Conservation (phyloP, 2,888 invertebrate species). For the Acanthopleura granulata region DNA sequence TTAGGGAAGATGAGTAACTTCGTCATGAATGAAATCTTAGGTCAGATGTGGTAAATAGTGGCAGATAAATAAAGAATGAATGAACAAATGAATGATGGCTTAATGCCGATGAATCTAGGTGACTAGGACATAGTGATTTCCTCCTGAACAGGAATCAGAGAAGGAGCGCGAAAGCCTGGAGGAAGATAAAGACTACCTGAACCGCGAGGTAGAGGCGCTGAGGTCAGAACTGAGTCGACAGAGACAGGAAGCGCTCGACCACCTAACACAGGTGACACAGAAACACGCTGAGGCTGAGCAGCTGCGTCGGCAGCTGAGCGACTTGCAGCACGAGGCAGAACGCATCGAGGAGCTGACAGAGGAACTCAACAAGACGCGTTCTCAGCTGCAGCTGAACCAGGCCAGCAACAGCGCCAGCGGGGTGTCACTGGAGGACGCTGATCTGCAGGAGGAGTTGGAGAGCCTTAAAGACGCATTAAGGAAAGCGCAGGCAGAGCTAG, state of each 20-base stretch:
- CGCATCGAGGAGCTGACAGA: conserved; percentile 27
- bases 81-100: too few species aligned
- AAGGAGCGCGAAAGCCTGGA: conserved; percentile 68
- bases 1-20: too few species aligned
- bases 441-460: conserved; percentile 38
- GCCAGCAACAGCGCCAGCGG: conserved; percentile 7
- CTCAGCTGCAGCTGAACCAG: conserved; percentile 20
- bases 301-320: conserved; percentile 24
- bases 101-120: too few species aligned
- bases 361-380: neutral
- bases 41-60: too few species aligned
- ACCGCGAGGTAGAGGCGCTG: conserved; percentile 2
- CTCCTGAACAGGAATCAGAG: neutral
- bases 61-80: too few species aligned
- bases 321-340: neutral
- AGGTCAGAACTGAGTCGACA: neutral
- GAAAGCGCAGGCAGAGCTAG: conserved; percentile 17
- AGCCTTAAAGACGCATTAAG: conserved; percentile 23
- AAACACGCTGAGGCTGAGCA: conserved; percentile 26
- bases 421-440: neutral
- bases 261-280: conserved; percentile 26
- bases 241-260: neutral
- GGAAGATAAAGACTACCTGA: conserved; percentile 70
- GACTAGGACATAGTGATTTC: too few species aligned
- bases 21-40: too few species aligned